phyloP scores from a whole-genome alignment of 2,113 vertebrate genomes.

The Cyprinodon brontotheroides region DNA sequence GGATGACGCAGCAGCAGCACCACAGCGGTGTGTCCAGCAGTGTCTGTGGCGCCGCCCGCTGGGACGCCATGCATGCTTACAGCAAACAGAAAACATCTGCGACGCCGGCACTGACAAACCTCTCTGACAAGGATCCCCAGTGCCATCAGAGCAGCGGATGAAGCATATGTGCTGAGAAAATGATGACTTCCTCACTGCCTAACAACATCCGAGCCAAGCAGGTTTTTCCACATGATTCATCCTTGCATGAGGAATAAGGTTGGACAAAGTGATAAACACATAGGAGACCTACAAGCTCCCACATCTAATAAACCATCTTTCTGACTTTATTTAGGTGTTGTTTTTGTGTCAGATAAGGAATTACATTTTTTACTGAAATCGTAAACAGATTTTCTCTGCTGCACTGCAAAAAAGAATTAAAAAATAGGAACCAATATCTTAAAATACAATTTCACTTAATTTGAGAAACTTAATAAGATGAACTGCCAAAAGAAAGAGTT shows the following conservation, averaged over 20 bases:
- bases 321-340: conserved; percentile 9
- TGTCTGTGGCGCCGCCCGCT: conserved; percentile 14
- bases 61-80: conserved; percentile 34
- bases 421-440: too few species aligned
- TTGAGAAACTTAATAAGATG: too few species aligned
- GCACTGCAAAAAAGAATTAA: background rate
- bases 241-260: conserved; percentile 25
- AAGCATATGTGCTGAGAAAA: conserved; percentile 48
- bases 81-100: conserved; percentile 56
- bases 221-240: conserved; percentile 44
- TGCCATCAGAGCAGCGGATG: conserved; percentile 42
- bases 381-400: conserved; percentile 18
- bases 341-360: conserved; percentile 4
- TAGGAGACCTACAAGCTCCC: conserved; percentile 13
- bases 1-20: background rate
- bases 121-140: conserved; percentile 17
- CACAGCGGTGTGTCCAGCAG: conserved; percentile 11
- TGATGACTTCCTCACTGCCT: conserved; percentile 30
- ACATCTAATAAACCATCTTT: conserved; percentile 30
- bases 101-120: conserved; percentile 21
- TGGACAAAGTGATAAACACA: conserved; percentile 37
- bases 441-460: too few species aligned
- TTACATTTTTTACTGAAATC: conserved; percentile 10
- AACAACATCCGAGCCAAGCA: conserved; percentile 31
- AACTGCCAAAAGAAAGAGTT: too few species aligned